Percentiles rank a stretch among this genome's conserved stretches.
These are phyloP conservation scores for Platycercus adscitus DNA, from an alignment of 2,113 vertebrate species.

Conservation along the genomic window DNA sequence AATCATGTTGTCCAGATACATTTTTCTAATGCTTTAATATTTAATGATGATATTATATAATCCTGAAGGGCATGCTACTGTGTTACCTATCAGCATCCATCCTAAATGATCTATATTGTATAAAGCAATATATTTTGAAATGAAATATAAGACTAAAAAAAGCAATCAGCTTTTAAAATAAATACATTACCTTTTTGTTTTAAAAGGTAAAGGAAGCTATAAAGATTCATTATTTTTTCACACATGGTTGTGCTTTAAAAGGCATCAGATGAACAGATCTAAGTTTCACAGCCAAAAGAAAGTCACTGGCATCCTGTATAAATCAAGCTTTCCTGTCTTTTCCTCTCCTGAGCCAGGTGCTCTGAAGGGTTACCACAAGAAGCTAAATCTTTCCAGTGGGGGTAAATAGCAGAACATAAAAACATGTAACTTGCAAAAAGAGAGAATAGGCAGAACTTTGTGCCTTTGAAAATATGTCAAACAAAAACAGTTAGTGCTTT, in stretches of 20 bases:
- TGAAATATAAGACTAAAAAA: conserved; percentile 16
- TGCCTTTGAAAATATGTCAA: neutral
- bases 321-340: conserved; percentile 44
- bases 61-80: neutral
- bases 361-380: neutral
- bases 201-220: conserved; percentile 20
- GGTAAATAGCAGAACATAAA: neutral
- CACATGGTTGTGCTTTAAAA: conserved; percentile 65
- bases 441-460: neutral
- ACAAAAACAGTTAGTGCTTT: neutral
- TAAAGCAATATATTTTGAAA: conserved; percentile 9
- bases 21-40: neutral
- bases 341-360: conserved; percentile 1
- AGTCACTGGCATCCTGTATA: conserved; percentile 29
- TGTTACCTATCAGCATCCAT: neutral
- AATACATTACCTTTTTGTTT: conserved; percentile 9
- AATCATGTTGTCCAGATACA: neutral
- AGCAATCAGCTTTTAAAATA: neutral
- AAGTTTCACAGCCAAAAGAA: conserved; percentile 49
- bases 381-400: neutral
- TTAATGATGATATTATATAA: neutral
- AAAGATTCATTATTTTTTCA: conserved; percentile 55
- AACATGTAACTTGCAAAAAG: neutral
- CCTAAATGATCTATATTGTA: neutral
- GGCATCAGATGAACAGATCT: conserved; percentile 25